Percentiles rank a stretch among this genome's conserved stretches.
Evolutionary conservation across 2,113 vertebrate genomes (phyloP).

Genomic region (Machaerirhynchus nigripectus): DNA sequence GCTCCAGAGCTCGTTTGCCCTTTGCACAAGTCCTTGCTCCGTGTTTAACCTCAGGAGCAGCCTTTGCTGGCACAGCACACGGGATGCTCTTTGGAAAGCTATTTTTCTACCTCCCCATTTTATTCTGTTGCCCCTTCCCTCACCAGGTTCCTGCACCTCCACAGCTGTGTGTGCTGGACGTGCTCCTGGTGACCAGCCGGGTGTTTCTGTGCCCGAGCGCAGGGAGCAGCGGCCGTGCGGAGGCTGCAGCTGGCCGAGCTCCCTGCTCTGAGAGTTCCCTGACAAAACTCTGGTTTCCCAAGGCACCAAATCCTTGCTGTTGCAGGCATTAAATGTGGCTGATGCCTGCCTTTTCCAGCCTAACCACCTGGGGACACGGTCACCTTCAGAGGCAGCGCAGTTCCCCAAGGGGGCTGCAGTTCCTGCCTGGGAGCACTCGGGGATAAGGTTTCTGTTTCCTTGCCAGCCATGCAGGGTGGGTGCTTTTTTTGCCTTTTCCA

Average conservation of each 20-base stretch:
- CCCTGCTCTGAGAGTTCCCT: neutral
- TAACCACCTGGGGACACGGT: neutral
- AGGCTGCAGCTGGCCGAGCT: neutral
- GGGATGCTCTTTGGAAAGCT: neutral
- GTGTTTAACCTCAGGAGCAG: neutral
- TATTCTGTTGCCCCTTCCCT: neutral
- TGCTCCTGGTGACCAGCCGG: neutral
- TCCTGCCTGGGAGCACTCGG: neutral
- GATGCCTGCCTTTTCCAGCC: too few relatives aligned
- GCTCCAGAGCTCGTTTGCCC: neutral
- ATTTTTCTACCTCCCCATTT: neutral
- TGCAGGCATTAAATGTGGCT: neutral
- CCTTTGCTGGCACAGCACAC: fast-evolving
- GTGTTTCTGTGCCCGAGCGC: neutral
- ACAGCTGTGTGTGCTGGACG: fast-evolving
- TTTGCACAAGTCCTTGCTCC: neutral
- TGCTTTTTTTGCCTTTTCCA: neutral
- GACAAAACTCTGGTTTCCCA: neutral
- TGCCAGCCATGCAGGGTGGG: neutral
- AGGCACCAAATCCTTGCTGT: neutral
- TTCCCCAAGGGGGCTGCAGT: neutral
- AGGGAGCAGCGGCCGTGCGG: neutral
- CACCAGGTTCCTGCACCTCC: fast-evolving
- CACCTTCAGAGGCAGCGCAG: neutral
- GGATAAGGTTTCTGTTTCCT: neutral